Conservation (phyloP, 2,113 vertebrate species). For the Dinomys branickii region DNA sequence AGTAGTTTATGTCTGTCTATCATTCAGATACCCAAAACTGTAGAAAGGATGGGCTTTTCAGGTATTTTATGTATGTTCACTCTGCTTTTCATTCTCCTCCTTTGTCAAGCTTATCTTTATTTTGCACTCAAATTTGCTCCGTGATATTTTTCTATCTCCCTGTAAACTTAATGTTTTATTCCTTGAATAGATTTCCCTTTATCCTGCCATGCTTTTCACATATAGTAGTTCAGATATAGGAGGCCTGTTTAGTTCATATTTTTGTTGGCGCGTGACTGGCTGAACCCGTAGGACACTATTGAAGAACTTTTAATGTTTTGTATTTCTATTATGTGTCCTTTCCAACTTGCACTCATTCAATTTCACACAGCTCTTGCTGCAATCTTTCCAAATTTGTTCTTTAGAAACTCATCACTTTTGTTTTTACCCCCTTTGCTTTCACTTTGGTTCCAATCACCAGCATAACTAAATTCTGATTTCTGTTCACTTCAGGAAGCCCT, state of each 20-base stretch:
- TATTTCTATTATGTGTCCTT: constrained; percentile 30
- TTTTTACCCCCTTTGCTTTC: constrained; percentile 71
- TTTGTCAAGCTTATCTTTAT: constrained; percentile 74
- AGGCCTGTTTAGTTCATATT: constrained; percentile 60
- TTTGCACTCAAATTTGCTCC: constrained; percentile 50
- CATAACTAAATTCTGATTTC: constrained; percentile 55
- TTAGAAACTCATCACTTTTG: constrained; percentile 71
- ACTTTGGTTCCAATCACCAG: constrained; percentile 63
- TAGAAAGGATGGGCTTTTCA: constrained; percentile 51
- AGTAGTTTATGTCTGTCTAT: neutral
- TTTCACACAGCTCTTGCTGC: constrained; percentile 68
- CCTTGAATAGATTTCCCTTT: constrained; percentile 52
- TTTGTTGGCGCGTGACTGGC: constrained; percentile 59
- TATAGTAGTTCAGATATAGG: constrained; percentile 24
- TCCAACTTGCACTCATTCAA: constrained; percentile 51
- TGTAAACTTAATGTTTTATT: constrained; percentile 61
- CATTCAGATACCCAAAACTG: constrained; percentile 63
- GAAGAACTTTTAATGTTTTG: constrained; percentile 57
- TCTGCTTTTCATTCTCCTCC: constrained; percentile 65
- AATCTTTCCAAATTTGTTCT: constrained; percentile 72
- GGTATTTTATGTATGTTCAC: constrained; percentile 12
- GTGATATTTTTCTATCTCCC: constrained; percentile 65
- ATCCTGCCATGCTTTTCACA: constrained; percentile 61
- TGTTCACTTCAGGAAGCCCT: constrained; percentile 43
- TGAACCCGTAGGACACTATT: constrained; percentile 72